A percentile compares a stretch with the other conserved stretches of the same genome.
phyloP scores from a whole-genome alignment of 2,113 vertebrate genomes.

The Mus musculus region DNA sequence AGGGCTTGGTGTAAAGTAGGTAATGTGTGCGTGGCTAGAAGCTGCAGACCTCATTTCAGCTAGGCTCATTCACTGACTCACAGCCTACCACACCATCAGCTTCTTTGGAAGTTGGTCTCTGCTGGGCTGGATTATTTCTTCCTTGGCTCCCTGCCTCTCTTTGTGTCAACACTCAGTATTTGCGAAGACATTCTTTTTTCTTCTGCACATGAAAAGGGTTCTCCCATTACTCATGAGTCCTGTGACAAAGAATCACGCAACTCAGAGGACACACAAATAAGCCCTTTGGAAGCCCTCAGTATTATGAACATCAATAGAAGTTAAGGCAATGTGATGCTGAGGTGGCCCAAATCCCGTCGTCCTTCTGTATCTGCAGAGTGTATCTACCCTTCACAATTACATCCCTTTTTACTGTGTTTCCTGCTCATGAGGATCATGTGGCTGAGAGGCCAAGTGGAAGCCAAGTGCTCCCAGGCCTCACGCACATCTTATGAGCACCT shows the following conservation, averaged over 20 bases:
- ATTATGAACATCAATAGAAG: not conserved
- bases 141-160: conserved; percentile 18
- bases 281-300: conserved; percentile 21
- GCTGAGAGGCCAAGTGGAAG: not conserved
- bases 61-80: not conserved
- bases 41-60: not conserved
- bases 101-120: conserved; percentile 39
- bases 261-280: conserved; percentile 18
- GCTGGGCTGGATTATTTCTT: not conserved
- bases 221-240: conserved; percentile 5
- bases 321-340: not conserved
- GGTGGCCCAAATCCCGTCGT: not conserved
- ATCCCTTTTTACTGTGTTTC: conserved; percentile 55
- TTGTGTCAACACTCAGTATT: not conserved
- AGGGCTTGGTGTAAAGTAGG: not conserved
- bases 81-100: not conserved
- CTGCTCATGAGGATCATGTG: conserved; percentile 64
- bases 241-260: conserved; percentile 15
- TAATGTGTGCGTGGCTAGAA: not conserved
- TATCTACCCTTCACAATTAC: not conserved
- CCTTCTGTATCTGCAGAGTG: conserved; percentile 14
- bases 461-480: not conserved
- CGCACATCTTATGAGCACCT: not conserved
- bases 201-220: not conserved
- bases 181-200: conserved; percentile 33